Percentiles rank a stretch among this genome's conserved stretches.
These are phyloP conservation scores for Lithobates sylvaticus DNA, from an alignment of 2,797 vertebrate species.

Conservation along the genomic window DNA sequence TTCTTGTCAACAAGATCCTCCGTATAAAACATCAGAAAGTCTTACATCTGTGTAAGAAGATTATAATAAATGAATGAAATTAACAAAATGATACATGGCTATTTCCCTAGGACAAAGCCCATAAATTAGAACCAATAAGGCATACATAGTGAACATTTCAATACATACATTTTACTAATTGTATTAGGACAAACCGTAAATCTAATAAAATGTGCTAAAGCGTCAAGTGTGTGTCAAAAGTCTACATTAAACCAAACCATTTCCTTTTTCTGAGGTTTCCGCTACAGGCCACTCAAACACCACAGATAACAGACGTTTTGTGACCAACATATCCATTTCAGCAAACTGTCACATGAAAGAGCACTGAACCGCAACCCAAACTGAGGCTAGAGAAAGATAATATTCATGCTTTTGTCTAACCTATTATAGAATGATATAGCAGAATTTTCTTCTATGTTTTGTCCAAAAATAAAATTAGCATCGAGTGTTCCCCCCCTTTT, in stretches of 20 bases:
- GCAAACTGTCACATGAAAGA: not conserved
- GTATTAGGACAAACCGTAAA: too few relatives aligned
- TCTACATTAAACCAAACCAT: conserved; percentile 11
- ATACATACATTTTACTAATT: too few relatives aligned
- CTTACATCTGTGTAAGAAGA: too few relatives aligned
- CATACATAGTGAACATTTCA: too few relatives aligned
- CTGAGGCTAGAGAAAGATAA: not conserved
- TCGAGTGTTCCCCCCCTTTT: too few relatives aligned
- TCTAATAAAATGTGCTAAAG: not conserved
- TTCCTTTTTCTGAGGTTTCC: conserved; percentile 51
- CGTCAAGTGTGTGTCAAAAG: not conserved
- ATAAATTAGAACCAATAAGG: too few relatives aligned
- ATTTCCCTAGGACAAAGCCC: too few relatives aligned
- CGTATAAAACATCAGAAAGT: too few relatives aligned
- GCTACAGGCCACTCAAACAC: conserved; percentile 22
- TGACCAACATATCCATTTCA: conserved; percentile 19
- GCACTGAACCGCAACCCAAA: not conserved
- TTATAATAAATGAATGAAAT: too few relatives aligned
- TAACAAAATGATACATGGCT: too few relatives aligned
- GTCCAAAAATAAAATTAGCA: too few relatives aligned
- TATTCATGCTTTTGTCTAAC: not conserved
- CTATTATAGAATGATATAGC: not conserved
- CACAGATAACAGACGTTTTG: conserved; percentile 40
- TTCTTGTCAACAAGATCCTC: too few relatives aligned
- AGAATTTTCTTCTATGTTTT: not conserved